A percentile compares a stretch with the other conserved stretches of the same genome.
Evolutionary conservation across 2,113 vertebrate species (phyloP).

Genomic region (Neolamprologus kungweensis): DNA sequence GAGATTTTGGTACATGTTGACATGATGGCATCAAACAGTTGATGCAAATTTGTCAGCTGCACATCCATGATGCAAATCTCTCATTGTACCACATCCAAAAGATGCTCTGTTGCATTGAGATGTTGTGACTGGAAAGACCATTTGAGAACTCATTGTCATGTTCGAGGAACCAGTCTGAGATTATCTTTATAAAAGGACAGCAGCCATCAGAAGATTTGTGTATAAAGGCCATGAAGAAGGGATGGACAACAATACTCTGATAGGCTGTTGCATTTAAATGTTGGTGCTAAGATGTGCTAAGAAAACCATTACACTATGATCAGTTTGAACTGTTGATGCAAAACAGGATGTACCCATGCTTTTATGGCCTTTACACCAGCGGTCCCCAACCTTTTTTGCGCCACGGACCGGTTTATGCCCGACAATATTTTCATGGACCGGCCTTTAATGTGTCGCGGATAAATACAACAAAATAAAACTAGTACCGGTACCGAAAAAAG

Average conservation of each 20-base stretch:
- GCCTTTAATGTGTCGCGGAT: too few relatives aligned
- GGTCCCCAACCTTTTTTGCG: too few relatives aligned
- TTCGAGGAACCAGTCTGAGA: rapidly evolving
- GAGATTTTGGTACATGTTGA: background rate
- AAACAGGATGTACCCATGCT: background rate
- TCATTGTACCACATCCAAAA: background rate
- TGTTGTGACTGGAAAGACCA: rapidly evolving
- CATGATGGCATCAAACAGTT: background rate
- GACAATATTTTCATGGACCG: too few relatives aligned
- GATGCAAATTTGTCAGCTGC: background rate
- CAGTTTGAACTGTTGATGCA: background rate
- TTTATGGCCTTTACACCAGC: background rate
- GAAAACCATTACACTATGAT: background rate
- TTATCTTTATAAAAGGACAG: background rate
- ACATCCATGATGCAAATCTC: background rate
- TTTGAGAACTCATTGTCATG: background rate
- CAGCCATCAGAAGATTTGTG: background rate
- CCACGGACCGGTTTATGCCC: too few relatives aligned
- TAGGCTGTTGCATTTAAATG: background rate
- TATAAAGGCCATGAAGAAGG: background rate
- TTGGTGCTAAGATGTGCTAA: background rate
- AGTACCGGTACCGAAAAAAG: too few relatives aligned
- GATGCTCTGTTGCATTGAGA: background rate
- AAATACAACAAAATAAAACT: too few relatives aligned
- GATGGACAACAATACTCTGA: rapidly evolving